Conservation (phyloP, 2,113 vertebrate genomes). For the Pantherophis guttatus region DNA sequence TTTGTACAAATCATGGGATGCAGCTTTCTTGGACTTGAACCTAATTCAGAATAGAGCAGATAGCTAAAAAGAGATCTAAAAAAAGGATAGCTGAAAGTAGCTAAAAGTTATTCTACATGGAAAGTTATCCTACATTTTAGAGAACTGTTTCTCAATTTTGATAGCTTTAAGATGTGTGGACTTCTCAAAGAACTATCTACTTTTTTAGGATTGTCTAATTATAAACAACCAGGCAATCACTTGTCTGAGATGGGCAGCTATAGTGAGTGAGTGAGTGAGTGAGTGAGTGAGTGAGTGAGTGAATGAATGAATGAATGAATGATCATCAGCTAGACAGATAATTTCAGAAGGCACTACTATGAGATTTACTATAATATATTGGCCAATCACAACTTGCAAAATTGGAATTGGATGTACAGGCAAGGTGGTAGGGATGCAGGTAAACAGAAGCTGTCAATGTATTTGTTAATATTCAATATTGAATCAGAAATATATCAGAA, state of each 20-base stretch:
- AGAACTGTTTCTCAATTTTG: neutral
- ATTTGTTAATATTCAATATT: neutral
- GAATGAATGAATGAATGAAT: neutral
- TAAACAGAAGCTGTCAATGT: neutral
- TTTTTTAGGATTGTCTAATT: neutral
- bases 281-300: neutral
- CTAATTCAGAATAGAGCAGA: neutral
- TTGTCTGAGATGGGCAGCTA: neutral
- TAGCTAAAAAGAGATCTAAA: neutral
- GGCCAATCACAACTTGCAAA: neutral
- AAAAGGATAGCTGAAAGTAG: neutral
- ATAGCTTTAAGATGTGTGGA: neutral
- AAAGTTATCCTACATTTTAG: neutral
- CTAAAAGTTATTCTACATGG: neutral
- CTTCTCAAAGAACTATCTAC: neutral
- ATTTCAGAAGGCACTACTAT: neutral
- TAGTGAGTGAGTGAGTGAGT: neutral
- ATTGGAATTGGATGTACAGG: neutral
- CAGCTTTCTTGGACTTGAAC: neutral
- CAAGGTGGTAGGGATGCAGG: neutral
- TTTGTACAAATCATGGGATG: neutral
- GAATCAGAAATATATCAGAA: neutral
- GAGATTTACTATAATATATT: neutral
- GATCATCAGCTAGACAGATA: neutral
- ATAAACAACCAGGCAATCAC: neutral